Evolutionary conservation across 2,797 vertebrate genomes (phyloP), one percentile per base, ranked within the genome.

Genomic region (Selene dorsalis): DNA sequence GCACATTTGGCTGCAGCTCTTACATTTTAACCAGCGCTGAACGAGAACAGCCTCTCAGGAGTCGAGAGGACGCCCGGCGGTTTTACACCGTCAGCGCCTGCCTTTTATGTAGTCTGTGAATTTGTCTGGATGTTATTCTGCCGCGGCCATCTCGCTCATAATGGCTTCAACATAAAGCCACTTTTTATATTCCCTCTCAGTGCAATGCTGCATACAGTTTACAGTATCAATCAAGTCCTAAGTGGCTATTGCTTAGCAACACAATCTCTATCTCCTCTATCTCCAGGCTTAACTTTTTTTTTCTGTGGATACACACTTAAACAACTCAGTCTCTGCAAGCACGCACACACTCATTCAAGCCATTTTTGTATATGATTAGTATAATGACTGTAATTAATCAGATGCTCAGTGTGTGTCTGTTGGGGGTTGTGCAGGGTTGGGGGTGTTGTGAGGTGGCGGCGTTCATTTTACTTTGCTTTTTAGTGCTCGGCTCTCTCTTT

Each of bases 241-340:
- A 87, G 80, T 86, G 86, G 74, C 77, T 81, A 90, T 92, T 90
- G 89, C 93, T 86, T 87, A 89, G 91, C 90, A 92, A 93, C 90
- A 75, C 77, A 71, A 69, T 48, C 71, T 75, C 72, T 13, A 24
- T 79, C 75, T 76, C 71, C 47, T 78, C 32, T 43, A 57, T 80
- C 59, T 73, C 72, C 50, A 61, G 60, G 35, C 30, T 61, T 58
- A 78, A 73, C 73, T 73, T 88, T 86, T 87, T 76, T 57, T 35
- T 35, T 35, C 32, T 57, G 85, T 78, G 55, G 63, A 57, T 55
- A 41, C 60, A 56, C n/a, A 6, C 61, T 38, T 66, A 85, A 80
- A 87, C 69, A 83, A 73, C 30, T 58, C 63, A 59, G 26, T 55
- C 53, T 20, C 43, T 32, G 8, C 41, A 48, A 18, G 13, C 75